Evolutionary conservation across 2,797 vertebrate genomes (phyloP).

Genomic region (Spatula versicolor): DNA sequence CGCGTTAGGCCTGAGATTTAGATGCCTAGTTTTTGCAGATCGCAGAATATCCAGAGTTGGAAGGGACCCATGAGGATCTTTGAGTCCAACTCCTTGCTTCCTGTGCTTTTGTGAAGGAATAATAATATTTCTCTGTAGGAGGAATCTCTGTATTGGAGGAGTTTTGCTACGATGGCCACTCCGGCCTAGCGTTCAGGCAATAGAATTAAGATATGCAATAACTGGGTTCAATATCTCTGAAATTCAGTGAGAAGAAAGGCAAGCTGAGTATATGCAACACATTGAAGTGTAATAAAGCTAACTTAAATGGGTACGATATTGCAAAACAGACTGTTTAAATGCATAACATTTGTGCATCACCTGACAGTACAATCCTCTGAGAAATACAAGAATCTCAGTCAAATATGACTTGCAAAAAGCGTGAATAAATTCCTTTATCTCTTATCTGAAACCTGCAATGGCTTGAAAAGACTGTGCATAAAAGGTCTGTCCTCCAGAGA

Average conservation of each 20-base stretch:
- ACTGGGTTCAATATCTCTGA: neutral
- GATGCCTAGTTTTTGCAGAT: neutral
- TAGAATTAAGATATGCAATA: rapidly evolving
- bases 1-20: neutral
- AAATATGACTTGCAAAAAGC: neutral
- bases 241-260: neutral
- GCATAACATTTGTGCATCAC: neutral
- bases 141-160: too few relatives aligned
- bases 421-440: neutral
- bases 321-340: constrained; percentile 6
- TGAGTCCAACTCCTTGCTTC: too few relatives aligned
- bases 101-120: rapidly evolving
- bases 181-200: neutral
- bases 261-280: neutral
- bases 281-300: neutral
- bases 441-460: neutral
- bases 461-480: neutral
- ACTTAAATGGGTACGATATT: neutral
- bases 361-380: neutral
- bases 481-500: neutral
- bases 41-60: too few relatives aligned
- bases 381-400: neutral
- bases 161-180: rapidly evolving
- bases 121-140: neutral
- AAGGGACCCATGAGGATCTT: too few relatives aligned